These are phyloP conservation scores for Enteromius radiatus DNA, from an alignment of 2,797 vertebrate species.

Conservation along the genomic window DNA sequence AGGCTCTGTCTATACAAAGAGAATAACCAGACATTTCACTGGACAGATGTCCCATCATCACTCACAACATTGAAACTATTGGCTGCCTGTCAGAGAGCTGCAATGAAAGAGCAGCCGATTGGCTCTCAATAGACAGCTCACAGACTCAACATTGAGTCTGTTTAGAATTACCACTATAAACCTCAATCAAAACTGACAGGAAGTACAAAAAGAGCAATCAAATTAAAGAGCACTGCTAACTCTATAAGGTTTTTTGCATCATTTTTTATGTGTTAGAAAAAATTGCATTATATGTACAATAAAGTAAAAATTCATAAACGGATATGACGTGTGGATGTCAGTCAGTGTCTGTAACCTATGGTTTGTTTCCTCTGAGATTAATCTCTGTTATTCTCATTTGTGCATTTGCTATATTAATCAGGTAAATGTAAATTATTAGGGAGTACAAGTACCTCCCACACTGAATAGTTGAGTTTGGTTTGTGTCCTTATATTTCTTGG, in stretches of 20 bases:
- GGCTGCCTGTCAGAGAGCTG: constrained; percentile 51
- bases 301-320: neutral
- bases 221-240: neutral
- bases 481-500: constrained; percentile 46
- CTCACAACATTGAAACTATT: constrained; percentile 59
- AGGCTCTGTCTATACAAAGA: constrained; percentile 61
- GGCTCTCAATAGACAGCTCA: constrained; percentile 34
- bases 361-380: neutral
- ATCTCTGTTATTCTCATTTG: neutral
- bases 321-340: neutral
- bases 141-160: constrained; percentile 19
- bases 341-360: neutral
- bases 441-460: neutral
- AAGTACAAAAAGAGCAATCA: neutral
- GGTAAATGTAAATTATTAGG: neutral
- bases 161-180: constrained; percentile 26
- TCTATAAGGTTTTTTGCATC: neutral
- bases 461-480: constrained; percentile 5
- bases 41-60: constrained; percentile 64
- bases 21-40: constrained; percentile 67
- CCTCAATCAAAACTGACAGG: constrained; percentile 22
- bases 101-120: constrained; percentile 31
- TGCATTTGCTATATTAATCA: neutral
- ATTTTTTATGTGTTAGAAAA: neutral
- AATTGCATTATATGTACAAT: neutral